A percentile compares a stretch with the other conserved stretches of the same genome.
phyloP scores from a whole-genome alignment of 1,140 invertebrate species.

The Popillia japonica region DNA sequence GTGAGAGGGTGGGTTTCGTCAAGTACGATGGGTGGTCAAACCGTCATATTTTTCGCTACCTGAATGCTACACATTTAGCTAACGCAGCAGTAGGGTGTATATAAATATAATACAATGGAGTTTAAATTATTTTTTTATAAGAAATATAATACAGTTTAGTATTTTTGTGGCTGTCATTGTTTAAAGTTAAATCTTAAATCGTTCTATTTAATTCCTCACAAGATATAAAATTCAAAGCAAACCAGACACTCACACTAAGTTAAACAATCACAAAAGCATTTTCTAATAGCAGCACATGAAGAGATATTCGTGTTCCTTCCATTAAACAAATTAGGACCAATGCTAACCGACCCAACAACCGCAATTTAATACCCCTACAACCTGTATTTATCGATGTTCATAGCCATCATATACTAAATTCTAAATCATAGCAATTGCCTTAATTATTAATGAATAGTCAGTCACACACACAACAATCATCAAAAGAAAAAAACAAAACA shows the following conservation, averaged over 20 bases:
- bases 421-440: conserved; percentile 54
- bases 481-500: too few species aligned
- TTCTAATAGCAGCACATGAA: conserved; percentile 40
- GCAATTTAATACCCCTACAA: conserved; percentile 25
- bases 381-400: conserved; percentile 36
- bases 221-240: too few species aligned
- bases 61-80: not conserved
- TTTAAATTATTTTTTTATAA: not conserved
- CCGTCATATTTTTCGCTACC: conserved; percentile 27
- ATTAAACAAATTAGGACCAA: conserved; percentile 36
- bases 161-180: too few species aligned
- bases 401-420: conserved; percentile 29
- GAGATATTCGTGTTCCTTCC: conserved; percentile 38
- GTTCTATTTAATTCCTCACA: too few species aligned
- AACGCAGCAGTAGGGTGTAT: not conserved
- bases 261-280: not conserved
- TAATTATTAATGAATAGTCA: conserved; percentile 57
- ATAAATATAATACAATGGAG: not conserved
- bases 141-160: not conserved
- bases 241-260: too few species aligned
- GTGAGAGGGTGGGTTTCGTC: conserved; percentile 43
- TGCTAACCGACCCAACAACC: conserved; percentile 1
- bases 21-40: conserved; percentile 43
- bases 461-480: conserved; percentile 21
- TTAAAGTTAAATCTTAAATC: not conserved